These are phyloP conservation scores for Drosophila nannoptera DNA, from an alignment of 1,140 invertebrate genomes.

Conservation along the genomic window DNA sequence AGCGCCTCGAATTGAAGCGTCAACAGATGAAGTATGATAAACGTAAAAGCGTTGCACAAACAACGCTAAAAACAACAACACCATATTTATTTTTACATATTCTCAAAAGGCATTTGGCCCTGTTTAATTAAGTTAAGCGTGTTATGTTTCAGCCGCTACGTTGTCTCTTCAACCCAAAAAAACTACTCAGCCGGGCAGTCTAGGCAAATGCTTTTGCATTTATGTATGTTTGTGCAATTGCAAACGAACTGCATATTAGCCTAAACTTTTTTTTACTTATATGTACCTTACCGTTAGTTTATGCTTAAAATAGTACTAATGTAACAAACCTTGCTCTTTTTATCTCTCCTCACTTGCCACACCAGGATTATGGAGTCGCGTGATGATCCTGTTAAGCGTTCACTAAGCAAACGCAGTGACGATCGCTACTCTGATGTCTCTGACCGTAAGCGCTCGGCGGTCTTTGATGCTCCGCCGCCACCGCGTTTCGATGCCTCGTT, in stretches of 20 bases:
- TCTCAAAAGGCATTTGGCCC: conserved; percentile 55
- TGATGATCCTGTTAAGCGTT: conserved; percentile 80
- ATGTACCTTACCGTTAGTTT: conserved; percentile 4
- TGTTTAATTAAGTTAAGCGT: conserved; percentile 45
- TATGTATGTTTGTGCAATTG: conserved; percentile 30
- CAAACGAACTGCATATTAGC: conserved; percentile 30
- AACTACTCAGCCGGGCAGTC: conserved; percentile 29
- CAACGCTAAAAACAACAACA: conserved; percentile 54
- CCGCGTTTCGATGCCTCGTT: conserved; percentile 74
- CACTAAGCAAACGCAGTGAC: conserved; percentile 74
- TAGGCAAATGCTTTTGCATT: conserved; percentile 45
- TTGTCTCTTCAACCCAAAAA: conserved; percentile 63
- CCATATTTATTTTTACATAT: conserved; percentile 59
- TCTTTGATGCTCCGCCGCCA: conserved; percentile 80
- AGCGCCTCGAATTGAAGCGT: conserved; percentile 89
- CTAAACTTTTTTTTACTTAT: conserved; percentile 26
- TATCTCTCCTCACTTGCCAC: conserved; percentile 48
- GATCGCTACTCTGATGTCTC: conserved; percentile 76
- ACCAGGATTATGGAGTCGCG: conserved; percentile 75
- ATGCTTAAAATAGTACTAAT: conserved; percentile 30
- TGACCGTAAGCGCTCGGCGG: conserved; percentile 79
- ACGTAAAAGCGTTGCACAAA: conserved; percentile 51
- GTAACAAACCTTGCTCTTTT: conserved; percentile 43
- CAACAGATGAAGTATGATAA: conserved; percentile 83
- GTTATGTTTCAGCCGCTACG: conserved; percentile 65